Percentiles rank a stretch among this genome's conserved stretches.
These are phyloP conservation scores for Nematostella vectensis DNA, from an alignment of 92 coral and sea anemone species.

Conservation along the genomic window DNA sequence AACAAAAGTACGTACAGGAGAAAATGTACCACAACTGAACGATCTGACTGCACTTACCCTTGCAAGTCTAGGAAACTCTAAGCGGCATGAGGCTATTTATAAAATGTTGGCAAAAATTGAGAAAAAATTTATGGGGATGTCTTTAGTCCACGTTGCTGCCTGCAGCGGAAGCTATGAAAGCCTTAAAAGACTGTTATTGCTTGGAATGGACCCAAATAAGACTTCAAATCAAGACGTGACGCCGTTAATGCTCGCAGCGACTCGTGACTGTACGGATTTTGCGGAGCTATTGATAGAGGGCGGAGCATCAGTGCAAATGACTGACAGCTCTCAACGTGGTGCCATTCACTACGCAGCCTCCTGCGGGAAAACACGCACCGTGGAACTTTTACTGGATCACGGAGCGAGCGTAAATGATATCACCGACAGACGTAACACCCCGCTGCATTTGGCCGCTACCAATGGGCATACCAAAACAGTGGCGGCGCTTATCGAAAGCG, in stretches of 20 bases:
- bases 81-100: constrained; percentile 18
- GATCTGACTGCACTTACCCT: constrained; percentile 8
- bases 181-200: constrained; percentile 30
- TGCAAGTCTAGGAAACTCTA: constrained; percentile 11
- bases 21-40: constrained; percentile 16
- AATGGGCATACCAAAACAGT: constrained; percentile 61
- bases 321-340: constrained; percentile 47
- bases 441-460: constrained; percentile 58
- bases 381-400: constrained; percentile 41
- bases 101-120: constrained; percentile 16
- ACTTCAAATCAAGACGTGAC: constrained; percentile 23
- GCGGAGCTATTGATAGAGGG: constrained; percentile 51
- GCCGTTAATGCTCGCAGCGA: constrained; percentile 67
- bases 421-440: constrained; percentile 60
- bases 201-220: constrained; percentile 51
- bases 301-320: constrained; percentile 45
- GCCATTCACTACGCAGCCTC: constrained; percentile 69
- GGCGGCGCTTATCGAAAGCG: constrained; percentile 40
- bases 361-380: constrained; percentile 44
- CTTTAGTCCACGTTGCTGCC: constrained; percentile 31
- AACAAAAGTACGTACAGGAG: constrained; percentile 25
- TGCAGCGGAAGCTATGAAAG: constrained; percentile 38
- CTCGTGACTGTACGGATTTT: constrained; percentile 39
- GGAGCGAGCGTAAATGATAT: constrained; percentile 49
- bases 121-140: constrained; percentile 28